phyloP scores from a whole-genome alignment of 2,888 invertebrate species.

The Coelogynopora nodosa region DNA sequence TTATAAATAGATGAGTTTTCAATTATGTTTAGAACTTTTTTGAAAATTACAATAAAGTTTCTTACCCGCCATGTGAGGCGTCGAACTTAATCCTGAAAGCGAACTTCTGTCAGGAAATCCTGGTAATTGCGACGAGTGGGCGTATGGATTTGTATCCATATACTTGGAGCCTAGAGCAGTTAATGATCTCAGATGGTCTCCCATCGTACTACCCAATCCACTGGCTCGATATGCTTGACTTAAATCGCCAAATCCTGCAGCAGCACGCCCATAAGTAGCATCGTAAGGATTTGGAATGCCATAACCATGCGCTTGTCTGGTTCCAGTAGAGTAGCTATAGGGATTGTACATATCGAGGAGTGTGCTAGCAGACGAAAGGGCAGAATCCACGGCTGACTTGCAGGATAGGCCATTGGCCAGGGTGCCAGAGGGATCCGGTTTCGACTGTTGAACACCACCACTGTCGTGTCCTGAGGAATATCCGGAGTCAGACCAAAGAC shows the following conservation, averaged over 20 bases:
- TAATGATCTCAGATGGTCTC: slow-evolving; percentile 39
- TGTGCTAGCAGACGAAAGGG: not conserved
- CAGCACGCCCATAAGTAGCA: not conserved
- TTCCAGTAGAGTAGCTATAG: not conserved
- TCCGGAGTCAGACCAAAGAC: slow-evolving; percentile 43
- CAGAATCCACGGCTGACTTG: not conserved
- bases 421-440: not conserved
- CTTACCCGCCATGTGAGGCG: not conserved
- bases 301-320: not conserved
- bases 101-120: not conserved
- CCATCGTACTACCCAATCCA: slow-evolving; percentile 28
- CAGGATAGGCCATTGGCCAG: not conserved
- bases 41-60: too few species aligned
- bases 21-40: too few species aligned
- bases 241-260: slow-evolving; percentile 27
- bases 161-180: slow-evolving; percentile 41
- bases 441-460: not conserved
- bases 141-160: slow-evolving; percentile 36
- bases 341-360: slow-evolving; percentile 17
- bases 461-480: slow-evolving; percentile 45
- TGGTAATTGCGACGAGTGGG: not conserved
- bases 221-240: slow-evolving; percentile 27
- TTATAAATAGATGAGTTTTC: not conserved
- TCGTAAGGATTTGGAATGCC: slow-evolving; percentile 29
- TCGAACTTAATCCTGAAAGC: not conserved